A percentile compares a stretch with the other conserved stretches of the same genome.
These are phyloP conservation scores for Lepus townsendii DNA, from an alignment of 2,797 vertebrate species.

Conservation along the genomic window DNA sequence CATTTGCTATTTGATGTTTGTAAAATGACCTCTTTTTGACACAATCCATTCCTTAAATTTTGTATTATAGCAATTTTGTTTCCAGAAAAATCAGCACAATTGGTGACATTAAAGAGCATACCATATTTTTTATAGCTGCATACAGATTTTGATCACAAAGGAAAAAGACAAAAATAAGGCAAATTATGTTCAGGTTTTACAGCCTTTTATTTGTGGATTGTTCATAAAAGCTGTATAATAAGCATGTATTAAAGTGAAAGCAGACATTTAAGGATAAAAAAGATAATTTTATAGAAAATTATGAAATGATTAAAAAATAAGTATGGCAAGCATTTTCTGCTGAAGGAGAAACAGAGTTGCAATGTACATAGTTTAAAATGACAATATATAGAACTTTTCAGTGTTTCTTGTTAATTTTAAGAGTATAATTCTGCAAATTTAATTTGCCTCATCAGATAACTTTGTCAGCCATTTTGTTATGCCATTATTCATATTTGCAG, in stretches of 20 bases:
- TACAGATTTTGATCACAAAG: neutral
- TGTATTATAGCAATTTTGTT: neutral
- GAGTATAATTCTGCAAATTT: neutral
- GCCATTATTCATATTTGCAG: neutral
- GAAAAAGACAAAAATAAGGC: neutral
- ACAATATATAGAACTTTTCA: neutral
- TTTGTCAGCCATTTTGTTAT: neutral
- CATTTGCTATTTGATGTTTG: neutral
- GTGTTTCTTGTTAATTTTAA: neutral
- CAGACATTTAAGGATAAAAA: neutral
- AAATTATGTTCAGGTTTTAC: neutral
- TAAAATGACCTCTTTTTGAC: slow-evolving; percentile 33
- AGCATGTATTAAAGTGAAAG: neutral
- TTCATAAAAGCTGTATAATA: slow-evolving; percentile 39
- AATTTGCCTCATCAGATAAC: neutral
- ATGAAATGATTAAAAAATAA: slow-evolving; percentile 16
- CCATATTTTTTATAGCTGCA: neutral
- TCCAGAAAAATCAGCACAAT: neutral
- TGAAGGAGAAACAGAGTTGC: neutral
- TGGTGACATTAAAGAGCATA: neutral
- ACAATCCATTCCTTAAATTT: neutral
- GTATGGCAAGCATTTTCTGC: neutral
- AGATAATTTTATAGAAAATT: neutral
- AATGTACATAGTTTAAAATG: neutral
- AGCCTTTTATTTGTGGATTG: neutral